A percentile compares a stretch with the other conserved stretches of the same genome.
These are phyloP conservation scores for Calameuta filiformis DNA, from an alignment of 2,888 invertebrate genomes.

Conservation along the genomic window DNA sequence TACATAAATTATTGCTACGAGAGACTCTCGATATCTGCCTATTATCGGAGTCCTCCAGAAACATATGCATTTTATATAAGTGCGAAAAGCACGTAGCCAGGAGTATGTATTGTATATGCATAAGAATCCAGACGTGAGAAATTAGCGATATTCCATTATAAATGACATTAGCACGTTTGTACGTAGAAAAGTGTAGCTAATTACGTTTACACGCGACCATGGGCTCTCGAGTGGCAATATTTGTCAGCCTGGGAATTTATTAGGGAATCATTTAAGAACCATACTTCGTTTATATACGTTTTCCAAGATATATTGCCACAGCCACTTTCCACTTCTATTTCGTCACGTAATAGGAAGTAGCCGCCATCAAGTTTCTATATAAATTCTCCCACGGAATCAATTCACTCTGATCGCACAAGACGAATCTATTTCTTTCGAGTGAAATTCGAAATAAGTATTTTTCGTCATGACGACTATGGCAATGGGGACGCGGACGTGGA, in stretches of 20 bases:
- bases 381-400: neutral
- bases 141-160: neutral
- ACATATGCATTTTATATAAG: neutral
- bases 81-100: neutral
- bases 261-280: neutral
- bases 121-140: neutral
- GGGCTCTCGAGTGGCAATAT: neutral
- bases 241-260: neutral
- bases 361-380: neutral
- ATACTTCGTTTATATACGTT: neutral
- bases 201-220: neutral
- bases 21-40: neutral
- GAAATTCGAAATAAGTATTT: neutral
- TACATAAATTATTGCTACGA: neutral
- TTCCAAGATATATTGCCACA: neutral
- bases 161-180: neutral
- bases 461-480: neutral
- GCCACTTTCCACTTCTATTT: neutral
- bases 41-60: neutral
- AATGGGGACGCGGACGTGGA: neutral
- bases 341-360: neutral
- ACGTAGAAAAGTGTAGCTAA: neutral
- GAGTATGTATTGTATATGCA: neutral
- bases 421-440: neutral
- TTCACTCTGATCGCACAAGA: neutral